Percentiles rank a stretch among this genome's conserved stretches.
phyloP scores from a whole-genome alignment of 2,888 invertebrate genomes.

The Onthophagus sagittarius region DNA sequence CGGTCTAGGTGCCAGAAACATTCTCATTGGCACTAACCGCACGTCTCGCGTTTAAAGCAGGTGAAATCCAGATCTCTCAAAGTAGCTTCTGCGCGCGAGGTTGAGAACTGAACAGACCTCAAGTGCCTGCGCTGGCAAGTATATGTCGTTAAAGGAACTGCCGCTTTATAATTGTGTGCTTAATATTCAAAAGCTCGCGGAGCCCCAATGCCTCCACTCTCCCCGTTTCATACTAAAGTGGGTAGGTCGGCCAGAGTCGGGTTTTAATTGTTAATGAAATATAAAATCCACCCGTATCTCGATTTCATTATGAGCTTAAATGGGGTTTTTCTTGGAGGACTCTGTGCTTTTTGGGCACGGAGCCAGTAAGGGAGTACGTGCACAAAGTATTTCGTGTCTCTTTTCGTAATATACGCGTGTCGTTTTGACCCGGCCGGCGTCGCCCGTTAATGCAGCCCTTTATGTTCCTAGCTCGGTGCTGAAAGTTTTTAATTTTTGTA shows the following conservation, averaged over 20 bases:
- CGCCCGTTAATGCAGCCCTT: neutral
- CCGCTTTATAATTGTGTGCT: constrained; percentile 31
- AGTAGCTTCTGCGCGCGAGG: neutral
- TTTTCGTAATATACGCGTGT: neutral
- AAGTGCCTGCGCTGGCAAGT: constrained; percentile 3
- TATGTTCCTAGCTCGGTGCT: neutral
- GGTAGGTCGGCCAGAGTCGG: neutral
- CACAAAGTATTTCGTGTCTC: neutral
- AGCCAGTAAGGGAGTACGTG: neutral
- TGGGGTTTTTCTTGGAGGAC: constrained; percentile 1
- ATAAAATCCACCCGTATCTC: constrained; percentile 16
- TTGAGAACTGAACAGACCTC: neutral
- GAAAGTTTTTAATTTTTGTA: neutral
- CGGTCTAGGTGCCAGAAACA: neutral
- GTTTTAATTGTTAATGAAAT: constrained; percentile 20
- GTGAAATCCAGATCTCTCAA: neutral
- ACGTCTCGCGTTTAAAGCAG: neutral
- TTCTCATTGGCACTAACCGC: neutral
- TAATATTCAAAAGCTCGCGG: constrained; percentile 33
- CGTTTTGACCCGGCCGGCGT: neutral
- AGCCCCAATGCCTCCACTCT: constrained; percentile 23
- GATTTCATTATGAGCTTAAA: constrained; percentile 18
- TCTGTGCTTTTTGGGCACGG: neutral
- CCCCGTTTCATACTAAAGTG: neutral
- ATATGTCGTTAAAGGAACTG: constrained; percentile 15